Conservation (phyloP, 2,797 vertebrate species). For the Echeneis naucrates region DNA sequence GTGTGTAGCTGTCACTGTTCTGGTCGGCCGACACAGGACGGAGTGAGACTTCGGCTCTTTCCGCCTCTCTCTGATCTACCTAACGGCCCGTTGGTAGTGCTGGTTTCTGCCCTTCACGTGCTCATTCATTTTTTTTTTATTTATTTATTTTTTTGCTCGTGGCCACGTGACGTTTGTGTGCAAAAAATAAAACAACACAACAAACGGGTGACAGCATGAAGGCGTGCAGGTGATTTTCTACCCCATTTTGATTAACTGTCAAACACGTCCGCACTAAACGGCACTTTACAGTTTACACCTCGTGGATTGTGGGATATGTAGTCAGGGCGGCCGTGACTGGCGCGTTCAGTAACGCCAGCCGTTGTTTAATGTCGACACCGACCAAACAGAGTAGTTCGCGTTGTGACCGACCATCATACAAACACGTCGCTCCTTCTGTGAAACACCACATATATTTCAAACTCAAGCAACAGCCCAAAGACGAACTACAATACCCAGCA, state of each 20-base stretch:
- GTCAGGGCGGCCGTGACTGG: slow-evolving; percentile 9
- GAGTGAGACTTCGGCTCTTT: slow-evolving; percentile 16
- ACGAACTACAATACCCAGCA: slow-evolving; percentile 52
- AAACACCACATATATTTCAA: rapidly evolving
- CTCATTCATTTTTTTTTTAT: background rate
- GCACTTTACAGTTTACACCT: slow-evolving; percentile 1
- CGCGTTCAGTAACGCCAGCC: background rate
- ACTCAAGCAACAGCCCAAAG: rapidly evolving
- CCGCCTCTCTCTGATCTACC: rapidly evolving
- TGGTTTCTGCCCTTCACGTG: background rate
- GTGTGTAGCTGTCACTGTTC: no score
- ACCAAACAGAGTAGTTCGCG: rapidly evolving
- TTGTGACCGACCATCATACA: rapidly evolving
- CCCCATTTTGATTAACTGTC: slow-evolving; percentile 72
- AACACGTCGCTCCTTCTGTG: rapidly evolving
- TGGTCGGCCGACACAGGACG: rapidly evolving
- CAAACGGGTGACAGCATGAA: rapidly evolving
- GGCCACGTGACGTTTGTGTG: no score
- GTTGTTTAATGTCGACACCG: background rate
- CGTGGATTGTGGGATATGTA: slow-evolving; percentile 77
- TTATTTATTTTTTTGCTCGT: background rate
- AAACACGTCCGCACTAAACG: slow-evolving; percentile 78
- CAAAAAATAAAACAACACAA: background rate
- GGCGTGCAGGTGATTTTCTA: rapidly evolving
- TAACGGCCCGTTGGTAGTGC: background rate